Percentiles rank a stretch among this genome's conserved stretches.
Evolutionary conservation across 1,140 invertebrate species (phyloP).

Genomic region (Nasonia longicornis): DNA sequence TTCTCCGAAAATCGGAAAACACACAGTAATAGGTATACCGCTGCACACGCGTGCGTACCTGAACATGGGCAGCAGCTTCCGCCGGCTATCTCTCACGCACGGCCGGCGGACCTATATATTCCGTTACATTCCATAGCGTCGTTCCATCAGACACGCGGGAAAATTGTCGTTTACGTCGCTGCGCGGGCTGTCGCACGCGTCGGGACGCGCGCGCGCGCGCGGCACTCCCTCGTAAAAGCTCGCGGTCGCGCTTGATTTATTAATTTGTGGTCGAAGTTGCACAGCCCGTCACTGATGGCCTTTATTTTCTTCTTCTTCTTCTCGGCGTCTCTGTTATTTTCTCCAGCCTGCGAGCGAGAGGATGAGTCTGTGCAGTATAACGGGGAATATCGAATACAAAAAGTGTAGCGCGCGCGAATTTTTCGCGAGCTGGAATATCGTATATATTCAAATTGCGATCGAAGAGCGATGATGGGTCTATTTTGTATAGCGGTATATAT

Average conservation of each 20-base stretch:
- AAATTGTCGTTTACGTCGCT: not conserved
- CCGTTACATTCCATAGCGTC: not conserved
- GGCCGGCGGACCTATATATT: not conserved
- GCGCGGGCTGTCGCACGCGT: not conserved
- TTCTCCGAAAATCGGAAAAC: not conserved
- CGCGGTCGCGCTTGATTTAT: conserved; percentile 1
- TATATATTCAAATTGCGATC: not conserved
- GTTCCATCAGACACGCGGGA: not conserved
- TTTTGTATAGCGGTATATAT: not conserved
- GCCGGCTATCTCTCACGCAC: not conserved
- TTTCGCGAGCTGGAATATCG: not conserved
- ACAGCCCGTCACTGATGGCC: not conserved
- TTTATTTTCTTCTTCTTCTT: not conserved
- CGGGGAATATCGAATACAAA: not conserved
- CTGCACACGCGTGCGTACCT: not conserved
- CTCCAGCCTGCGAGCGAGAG: not conserved
- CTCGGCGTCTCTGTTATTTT: not conserved
- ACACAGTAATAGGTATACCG: not conserved
- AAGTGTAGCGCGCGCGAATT: not conserved
- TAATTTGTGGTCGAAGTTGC: not conserved
- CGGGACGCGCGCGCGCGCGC: not conserved
- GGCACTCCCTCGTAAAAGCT: conserved; percentile 4
- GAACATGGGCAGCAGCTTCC: not conserved
- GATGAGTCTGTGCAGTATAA: not conserved
- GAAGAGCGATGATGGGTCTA: not conserved